A percentile compares a stretch with the other conserved stretches of the same genome.
phyloP scores from a whole-genome alignment of 2,797 vertebrate species.

The Staurois parvus region DNA sequence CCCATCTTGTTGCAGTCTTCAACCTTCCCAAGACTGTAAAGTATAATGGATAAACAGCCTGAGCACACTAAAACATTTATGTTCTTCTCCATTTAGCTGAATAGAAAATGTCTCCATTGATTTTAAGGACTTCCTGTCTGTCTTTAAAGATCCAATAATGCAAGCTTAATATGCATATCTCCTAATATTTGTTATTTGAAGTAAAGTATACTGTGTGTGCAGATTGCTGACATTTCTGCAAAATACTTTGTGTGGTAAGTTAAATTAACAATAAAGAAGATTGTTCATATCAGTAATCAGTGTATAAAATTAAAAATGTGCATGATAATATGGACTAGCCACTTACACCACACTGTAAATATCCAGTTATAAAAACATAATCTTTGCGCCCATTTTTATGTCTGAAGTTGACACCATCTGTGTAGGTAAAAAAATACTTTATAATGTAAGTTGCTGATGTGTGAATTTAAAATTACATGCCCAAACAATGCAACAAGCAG shows the following conservation, averaged over 20 bases:
- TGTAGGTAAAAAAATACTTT: too few species aligned
- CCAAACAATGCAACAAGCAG: too few species aligned
- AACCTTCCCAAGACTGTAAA: neutral
- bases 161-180: neutral
- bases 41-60: neutral
- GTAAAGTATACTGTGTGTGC: neutral
- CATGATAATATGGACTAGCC: neutral
- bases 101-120: constrained; percentile 22
- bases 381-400: neutral
- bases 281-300: neutral
- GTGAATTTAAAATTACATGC: too few species aligned
- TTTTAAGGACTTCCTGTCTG: constrained; percentile 28
- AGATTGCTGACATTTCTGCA: neutral
- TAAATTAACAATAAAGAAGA: neutral
- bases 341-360: neutral
- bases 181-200: too few species aligned
- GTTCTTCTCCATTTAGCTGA: constrained; percentile 15
- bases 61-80: constrained; percentile 14
- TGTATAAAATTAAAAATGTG: neutral
- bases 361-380: neutral
- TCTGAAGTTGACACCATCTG: too few species aligned
- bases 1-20: neutral
- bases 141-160: constrained; percentile 5
- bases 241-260: neutral
- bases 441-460: too few species aligned